Base-by-base conservation (phyloP, 2,888 invertebrate genomes). In the Tetropium fuscum region DNA sequence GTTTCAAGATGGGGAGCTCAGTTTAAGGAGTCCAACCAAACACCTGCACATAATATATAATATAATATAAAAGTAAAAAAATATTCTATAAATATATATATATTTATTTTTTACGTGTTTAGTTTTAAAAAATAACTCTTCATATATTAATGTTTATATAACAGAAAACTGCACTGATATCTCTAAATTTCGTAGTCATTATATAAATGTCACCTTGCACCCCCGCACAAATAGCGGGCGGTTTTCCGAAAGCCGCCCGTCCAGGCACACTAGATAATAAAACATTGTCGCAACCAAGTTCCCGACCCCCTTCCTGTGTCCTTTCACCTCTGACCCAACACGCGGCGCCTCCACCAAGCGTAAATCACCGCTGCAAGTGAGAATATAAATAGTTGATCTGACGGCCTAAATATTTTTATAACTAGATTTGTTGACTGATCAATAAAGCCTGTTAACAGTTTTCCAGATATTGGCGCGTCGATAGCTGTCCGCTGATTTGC, bases 361-460 rank as follows among this genome's bases (percentile, higher is more conserved):
- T 71, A 68, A 68, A 63, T 59, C 66, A 51, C 41, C 63, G 65
- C 48, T 57, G 55, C 62, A 64, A 41, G 58, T 63, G 60, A 63
- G 53, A 67, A 63, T 63, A 67, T 55, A 73, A 71, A 73, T 74
- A 73, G 71, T 72, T 53, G 58, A 72, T 69, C 72, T 74, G 77
- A 73, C 80, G 79, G 80, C 79, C 79, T 80, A 79, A 80, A 79
- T 79, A 79, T 79, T 80, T 80, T 80, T 80, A 74, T 79, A 78
- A 72, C 66, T 74, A 77, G 71, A 77, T 74, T 78, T 78, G 77
- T 78, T 79, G 77, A 79, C 77, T 78, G 78, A 78, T 73, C 69
- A 73, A 72, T 68, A 68, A 40, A 64, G 67, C 65, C 71, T 74
- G 75, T 77, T 76, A 72, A 77, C 74, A 75, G 74, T 78, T 76